phyloP scores from a whole-genome alignment of 1,140 invertebrate genomes.

The Anthonomus grandis region DNA sequence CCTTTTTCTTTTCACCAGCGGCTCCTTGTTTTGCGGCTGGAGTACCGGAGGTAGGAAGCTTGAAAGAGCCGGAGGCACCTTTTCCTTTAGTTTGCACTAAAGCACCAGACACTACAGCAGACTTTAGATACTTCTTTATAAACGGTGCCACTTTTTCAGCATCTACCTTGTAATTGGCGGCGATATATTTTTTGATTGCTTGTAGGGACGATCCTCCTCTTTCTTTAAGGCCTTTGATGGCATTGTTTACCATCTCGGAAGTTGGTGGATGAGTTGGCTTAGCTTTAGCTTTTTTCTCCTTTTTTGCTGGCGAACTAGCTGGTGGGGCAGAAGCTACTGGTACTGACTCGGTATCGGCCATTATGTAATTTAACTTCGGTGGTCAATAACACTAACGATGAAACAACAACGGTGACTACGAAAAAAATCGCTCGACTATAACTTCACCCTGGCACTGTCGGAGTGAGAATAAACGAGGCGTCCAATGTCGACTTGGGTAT shows the following conservation, averaged over 20 bases:
- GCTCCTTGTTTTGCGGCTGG: too few species aligned
- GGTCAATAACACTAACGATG: too few species aligned
- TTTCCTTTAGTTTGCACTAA: too few species aligned
- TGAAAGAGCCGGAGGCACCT: conserved; percentile 9
- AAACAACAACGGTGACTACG: too few species aligned
- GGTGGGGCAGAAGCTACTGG: not conserved
- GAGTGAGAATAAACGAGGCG: too few species aligned
- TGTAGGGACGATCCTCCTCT: conserved; percentile 54
- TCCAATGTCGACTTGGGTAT: too few species aligned
- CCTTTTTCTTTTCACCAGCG: too few species aligned
- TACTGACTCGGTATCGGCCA: conserved; percentile 15
- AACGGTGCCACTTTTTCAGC: conserved; percentile 52
- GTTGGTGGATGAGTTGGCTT: conserved; percentile 44
- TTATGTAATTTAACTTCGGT: too few species aligned
- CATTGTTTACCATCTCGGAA: conserved; percentile 50
- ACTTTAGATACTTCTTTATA: conserved; percentile 60
- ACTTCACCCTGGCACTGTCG: too few species aligned
- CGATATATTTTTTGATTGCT: conserved; percentile 56
- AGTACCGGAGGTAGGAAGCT: too few species aligned
- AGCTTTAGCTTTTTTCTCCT: conserved; percentile 26
- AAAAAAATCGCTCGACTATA: too few species aligned
- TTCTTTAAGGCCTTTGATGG: conserved; percentile 55
- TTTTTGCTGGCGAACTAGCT: conserved; percentile 15
- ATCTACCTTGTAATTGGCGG: conserved; percentile 32
- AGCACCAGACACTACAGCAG: conserved; percentile 54